A percentile compares a stretch with the other conserved stretches of the same genome.
phyloP scores from a whole-genome alignment of 2,888 invertebrate species.

The Creontiades dilutus region DNA sequence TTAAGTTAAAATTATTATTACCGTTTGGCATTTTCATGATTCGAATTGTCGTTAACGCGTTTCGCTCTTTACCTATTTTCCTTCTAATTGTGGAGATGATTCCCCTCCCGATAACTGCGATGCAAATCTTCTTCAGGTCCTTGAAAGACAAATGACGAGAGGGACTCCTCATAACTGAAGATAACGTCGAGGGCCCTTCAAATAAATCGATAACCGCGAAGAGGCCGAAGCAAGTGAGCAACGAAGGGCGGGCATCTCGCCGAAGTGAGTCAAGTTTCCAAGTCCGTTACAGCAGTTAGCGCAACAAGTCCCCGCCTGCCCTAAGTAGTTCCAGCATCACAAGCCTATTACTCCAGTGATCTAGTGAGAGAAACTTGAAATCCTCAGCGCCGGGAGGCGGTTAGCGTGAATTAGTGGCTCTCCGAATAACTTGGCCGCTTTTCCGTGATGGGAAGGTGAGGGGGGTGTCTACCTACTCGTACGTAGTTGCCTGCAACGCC shows the following conservation, averaged over 20 bases:
- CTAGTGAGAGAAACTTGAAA: slow-evolving; percentile 61
- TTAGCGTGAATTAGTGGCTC: slow-evolving; percentile 57
- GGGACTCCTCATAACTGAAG: neutral
- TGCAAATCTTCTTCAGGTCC: no score
- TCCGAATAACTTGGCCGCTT: slow-evolving; percentile 50
- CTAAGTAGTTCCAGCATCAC: slow-evolving; percentile 64
- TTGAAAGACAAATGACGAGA: neutral
- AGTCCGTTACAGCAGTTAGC: slow-evolving; percentile 68
- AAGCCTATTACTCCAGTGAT: slow-evolving; percentile 67
- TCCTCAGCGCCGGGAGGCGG: slow-evolving; percentile 34
- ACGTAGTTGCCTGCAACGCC: neutral
- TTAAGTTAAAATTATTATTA: no score
- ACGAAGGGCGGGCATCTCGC: neutral
- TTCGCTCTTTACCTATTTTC: no score
- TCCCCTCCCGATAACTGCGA: no score
- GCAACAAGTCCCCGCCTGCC: slow-evolving; percentile 60
- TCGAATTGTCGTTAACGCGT: no score
- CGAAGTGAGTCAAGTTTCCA: slow-evolving; percentile 54
- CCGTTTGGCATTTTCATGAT: neutral
- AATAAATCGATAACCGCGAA: neutral
- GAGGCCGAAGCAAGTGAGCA: slow-evolving; percentile 3
- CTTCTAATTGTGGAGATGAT: no score
- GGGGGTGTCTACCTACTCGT: neutral
- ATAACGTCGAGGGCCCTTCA: neutral
- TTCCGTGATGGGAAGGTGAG: slow-evolving; percentile 25